phyloP scores from a whole-genome alignment of 2,888 invertebrate genomes.

The Scotopteryx bipunctaria region DNA sequence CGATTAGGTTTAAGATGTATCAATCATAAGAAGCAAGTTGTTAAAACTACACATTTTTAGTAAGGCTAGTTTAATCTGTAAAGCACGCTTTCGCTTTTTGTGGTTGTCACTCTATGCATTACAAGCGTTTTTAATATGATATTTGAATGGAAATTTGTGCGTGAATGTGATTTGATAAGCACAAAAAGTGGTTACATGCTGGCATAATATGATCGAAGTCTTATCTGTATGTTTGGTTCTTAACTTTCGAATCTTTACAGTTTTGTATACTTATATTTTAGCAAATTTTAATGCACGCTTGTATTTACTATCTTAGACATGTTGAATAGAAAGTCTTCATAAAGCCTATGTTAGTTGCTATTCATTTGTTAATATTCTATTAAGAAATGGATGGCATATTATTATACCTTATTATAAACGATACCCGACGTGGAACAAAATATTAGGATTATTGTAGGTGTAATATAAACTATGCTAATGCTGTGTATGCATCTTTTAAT shows the following conservation, averaged over 20 bases:
- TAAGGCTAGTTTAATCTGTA: too few relatives aligned
- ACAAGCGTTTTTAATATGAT: too few relatives aligned
- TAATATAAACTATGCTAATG: conserved; percentile 13
- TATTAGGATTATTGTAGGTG: conserved; percentile 24
- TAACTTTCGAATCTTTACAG: conserved; percentile 17
- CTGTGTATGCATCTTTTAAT: background rate
- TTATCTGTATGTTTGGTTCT: background rate
- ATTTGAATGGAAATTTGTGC: too few relatives aligned
- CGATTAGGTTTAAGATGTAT: conserved; percentile 20
- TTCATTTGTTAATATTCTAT: conserved; percentile 8
- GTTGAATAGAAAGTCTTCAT: conserved; percentile 1
- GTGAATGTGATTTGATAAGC: too few relatives aligned
- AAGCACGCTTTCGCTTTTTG: too few relatives aligned
- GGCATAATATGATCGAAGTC: too few relatives aligned
- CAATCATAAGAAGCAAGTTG: background rate
- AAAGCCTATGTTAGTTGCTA: conserved; percentile 12
- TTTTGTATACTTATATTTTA: conserved; percentile 11
- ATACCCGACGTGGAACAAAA: conserved; percentile 28
- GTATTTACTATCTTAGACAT: background rate
- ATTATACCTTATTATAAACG: conserved; percentile 20
- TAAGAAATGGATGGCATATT: background rate
- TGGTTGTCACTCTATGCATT: too few relatives aligned
- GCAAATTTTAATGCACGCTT: conserved; percentile 14
- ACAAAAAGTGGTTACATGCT: too few relatives aligned
- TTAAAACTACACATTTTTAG: background rate